Evolutionary conservation across 2,888 invertebrate genomes (phyloP).

Genomic region (Arrhopalites spinosus): DNA sequence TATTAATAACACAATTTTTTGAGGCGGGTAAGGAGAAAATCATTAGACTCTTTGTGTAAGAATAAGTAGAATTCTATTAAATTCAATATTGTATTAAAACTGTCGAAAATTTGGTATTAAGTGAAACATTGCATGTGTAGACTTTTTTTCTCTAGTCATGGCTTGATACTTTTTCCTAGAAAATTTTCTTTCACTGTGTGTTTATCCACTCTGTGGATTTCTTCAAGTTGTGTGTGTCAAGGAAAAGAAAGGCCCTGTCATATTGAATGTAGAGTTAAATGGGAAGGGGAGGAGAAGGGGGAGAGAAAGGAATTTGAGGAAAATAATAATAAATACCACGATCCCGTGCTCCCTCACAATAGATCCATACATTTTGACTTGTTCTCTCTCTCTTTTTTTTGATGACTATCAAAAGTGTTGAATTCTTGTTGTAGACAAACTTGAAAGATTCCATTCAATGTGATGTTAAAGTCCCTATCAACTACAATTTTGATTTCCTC

Average conservation of each 20-base stretch:
- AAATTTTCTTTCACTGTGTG: too few relatives aligned
- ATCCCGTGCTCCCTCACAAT: background rate
- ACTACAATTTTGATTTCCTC: constrained; percentile 17
- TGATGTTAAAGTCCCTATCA: constrained; percentile 23
- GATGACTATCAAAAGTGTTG: constrained; percentile 29
- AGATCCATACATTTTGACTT: background rate
- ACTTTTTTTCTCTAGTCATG: background rate
- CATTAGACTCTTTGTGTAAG: too few relatives aligned
- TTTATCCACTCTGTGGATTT: too few relatives aligned
- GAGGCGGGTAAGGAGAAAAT: too few relatives aligned
- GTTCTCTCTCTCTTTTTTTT: background rate
- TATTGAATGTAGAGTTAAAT: background rate
- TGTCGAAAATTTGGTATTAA: too few relatives aligned
- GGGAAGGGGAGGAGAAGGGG: too few relatives aligned
- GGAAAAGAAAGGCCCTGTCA: background rate
- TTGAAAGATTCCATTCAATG: constrained; percentile 24
- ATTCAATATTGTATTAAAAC: too few relatives aligned
- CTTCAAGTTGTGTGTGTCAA: too few relatives aligned
- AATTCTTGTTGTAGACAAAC: constrained; percentile 32
- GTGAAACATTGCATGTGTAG: too few relatives aligned
- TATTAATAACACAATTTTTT: too few relatives aligned
- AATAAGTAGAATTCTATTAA: too few relatives aligned
- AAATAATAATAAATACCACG: constrained; percentile 1
- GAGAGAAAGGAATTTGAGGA: background rate
- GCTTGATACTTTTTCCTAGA: background rate